Evolutionary conservation across 2,797 vertebrate genomes (phyloP).

Genomic region (Sus cebifrons): DNA sequence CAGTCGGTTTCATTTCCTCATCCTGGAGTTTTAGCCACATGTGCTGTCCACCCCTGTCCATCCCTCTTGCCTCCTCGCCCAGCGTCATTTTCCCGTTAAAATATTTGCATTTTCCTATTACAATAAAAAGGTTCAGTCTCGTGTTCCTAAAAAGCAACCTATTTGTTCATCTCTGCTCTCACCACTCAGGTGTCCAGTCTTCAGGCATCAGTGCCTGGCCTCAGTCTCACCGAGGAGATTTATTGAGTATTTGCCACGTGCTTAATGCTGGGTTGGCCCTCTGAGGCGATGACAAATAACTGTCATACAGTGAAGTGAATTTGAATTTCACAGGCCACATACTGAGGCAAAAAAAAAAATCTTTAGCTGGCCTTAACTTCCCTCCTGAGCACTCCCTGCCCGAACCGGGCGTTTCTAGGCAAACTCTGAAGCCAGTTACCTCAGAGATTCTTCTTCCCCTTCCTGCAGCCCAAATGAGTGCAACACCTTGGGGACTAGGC

Average conservation of each 20-base stretch:
- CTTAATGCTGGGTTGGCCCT: neutral
- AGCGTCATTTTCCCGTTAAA: conserved; percentile 59
- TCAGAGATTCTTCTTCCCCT: neutral
- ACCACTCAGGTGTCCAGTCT: neutral
- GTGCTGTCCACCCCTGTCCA: neutral
- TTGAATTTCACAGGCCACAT: conserved; percentile 16
- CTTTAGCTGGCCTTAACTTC: neutral
- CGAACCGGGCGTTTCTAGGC: neutral
- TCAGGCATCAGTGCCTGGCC: neutral
- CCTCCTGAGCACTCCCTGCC: neutral
- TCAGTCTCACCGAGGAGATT: neutral
- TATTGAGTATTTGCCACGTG: neutral
- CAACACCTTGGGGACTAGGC: neutral
- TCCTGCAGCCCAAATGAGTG: neutral
- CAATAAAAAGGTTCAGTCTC: neutral
- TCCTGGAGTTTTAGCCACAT: neutral
- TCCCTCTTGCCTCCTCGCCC: neutral
- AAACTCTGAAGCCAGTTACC: neutral
- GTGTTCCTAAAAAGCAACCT: conserved; percentile 12
- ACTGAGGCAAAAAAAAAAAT: neutral
- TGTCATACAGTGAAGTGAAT: neutral
- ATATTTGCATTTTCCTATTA: neutral
- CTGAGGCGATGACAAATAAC: neutral
- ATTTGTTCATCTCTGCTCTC: neutral
- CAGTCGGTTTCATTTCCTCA: conserved; percentile 1